A percentile compares a stretch with the other conserved stretches of the same genome.
These are phyloP conservation scores for Talpa occidentalis DNA, from an alignment of 2,113 vertebrate species.

Conservation along the genomic window DNA sequence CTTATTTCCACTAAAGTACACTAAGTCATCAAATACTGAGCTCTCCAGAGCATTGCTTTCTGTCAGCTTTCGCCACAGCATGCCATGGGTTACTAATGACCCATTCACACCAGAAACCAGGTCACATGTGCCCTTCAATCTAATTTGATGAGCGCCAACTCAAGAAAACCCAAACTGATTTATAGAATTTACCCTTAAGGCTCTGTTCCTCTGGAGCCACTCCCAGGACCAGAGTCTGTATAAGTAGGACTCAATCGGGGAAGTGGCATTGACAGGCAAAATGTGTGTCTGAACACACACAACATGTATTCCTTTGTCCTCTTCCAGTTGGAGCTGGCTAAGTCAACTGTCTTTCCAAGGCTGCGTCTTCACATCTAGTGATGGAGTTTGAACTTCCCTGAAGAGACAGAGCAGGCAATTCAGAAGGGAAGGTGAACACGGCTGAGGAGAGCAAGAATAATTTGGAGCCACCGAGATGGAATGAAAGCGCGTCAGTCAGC, in stretches of 20 bases:
- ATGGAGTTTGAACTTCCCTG: not conserved
- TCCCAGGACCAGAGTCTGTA: not conserved
- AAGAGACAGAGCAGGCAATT: not conserved
- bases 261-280: not conserved
- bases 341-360: not conserved
- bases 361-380: not conserved
- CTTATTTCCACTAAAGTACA: not conserved
- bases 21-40: not conserved
- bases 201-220: not conserved
- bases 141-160: not conserved
- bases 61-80: not conserved
- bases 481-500: no score
- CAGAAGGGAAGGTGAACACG: no score
- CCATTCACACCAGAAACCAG: not conserved
- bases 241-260: not conserved
- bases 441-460: not conserved
- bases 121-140: not conserved
- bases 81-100: not conserved
- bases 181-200: not conserved
- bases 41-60: not conserved
- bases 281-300: not conserved
- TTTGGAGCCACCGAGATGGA: not conserved
- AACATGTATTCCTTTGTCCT: no score
- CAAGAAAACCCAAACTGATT: not conserved
- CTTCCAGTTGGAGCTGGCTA: not conserved